Base-by-base conservation (phyloP, 2,113 vertebrate species). In the Leptocoma aspasia region DNA sequence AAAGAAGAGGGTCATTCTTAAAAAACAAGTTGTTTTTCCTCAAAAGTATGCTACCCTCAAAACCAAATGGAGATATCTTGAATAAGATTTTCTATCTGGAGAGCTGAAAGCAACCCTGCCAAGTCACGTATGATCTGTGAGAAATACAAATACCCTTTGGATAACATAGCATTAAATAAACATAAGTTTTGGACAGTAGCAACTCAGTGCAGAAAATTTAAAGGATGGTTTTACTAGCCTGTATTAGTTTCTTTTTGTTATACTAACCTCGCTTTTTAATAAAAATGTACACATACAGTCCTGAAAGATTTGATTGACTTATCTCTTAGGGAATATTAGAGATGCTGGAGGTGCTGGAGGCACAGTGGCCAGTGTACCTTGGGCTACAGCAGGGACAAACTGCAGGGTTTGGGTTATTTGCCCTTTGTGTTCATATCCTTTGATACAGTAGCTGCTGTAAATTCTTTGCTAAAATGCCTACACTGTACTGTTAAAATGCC, bases 341-440 rank as follows among this genome's bases (percentile, higher is more conserved):
- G 39, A 12, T 39, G 39, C 20, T 66, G 5, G 8, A 13, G 8
- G 1, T 1, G 5, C 27, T 59, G 42, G 23, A 42, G 33, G 7
- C 0, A 1, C 1, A 2, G 35, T 20, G 28, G 13, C 6, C 9
- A 10, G 12, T 3, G 4, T 7, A 3, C 35, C 59, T 39, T 16
- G 37, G 19, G 16, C 16, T n/a, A 44, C 24, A 63, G 35, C 33
- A 42, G 23, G 14, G 47, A 22, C 47, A 71, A 3, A 2, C 12
- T 20, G 31, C 23, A 70, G 45, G 5, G 6, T 35, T 60, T 17
- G 33, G 11, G 54, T 7, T 1, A 33, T 84, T 63, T 78, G 27
- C 11, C 9, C 8, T 39, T 50, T 19, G 18, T 68, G 20, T 30
- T 73, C 27, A 27, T 2, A 30, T 24, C 10, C 4, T 76, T 31